phyloP scores from a whole-genome alignment of 2,888 invertebrate species.

The Phania funesta region DNA sequence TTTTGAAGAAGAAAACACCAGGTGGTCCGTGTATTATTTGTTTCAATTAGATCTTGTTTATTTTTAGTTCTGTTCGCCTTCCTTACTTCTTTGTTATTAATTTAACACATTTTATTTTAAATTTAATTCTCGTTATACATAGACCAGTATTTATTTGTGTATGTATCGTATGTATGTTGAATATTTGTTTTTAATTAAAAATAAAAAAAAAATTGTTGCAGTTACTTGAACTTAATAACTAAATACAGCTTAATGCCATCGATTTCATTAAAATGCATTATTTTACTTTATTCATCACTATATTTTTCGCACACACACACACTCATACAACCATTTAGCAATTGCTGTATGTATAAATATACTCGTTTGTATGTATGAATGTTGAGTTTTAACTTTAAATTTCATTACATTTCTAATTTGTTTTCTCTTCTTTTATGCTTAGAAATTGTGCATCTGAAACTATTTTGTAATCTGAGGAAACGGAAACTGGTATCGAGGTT shows the following conservation, averaged over 20 bases:
- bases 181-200: slow-evolving; percentile 44
- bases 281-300: slow-evolving; percentile 38
- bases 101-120: slow-evolving; percentile 58
- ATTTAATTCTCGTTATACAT: slow-evolving; percentile 64
- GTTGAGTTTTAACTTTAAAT: slow-evolving; percentile 45
- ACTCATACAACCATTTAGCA: slow-evolving; percentile 43
- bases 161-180: slow-evolving; percentile 28
- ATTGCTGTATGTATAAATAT: slow-evolving; percentile 9
- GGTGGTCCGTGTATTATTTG: slow-evolving; percentile 10
- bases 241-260: slow-evolving; percentile 64
- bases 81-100: slow-evolving; percentile 45
- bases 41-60: slow-evolving; percentile 57
- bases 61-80: slow-evolving; percentile 51
- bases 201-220: slow-evolving; percentile 56
- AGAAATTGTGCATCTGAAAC: slow-evolving; percentile 52
- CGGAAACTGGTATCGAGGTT: slow-evolving; percentile 12
- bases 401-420: slow-evolving; percentile 7
- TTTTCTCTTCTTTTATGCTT: slow-evolving; percentile 36
- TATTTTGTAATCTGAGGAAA: slow-evolving; percentile 35
- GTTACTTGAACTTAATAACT: slow-evolving; percentile 55
- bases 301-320: slow-evolving; percentile 1
- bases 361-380: not conserved
- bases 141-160: slow-evolving; percentile 33
- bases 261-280: slow-evolving; percentile 65
- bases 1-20: slow-evolving; percentile 17